These are phyloP conservation scores for Gonocerus acuteangulatus DNA, from an alignment of 2,888 invertebrate genomes.

Conservation along the genomic window DNA sequence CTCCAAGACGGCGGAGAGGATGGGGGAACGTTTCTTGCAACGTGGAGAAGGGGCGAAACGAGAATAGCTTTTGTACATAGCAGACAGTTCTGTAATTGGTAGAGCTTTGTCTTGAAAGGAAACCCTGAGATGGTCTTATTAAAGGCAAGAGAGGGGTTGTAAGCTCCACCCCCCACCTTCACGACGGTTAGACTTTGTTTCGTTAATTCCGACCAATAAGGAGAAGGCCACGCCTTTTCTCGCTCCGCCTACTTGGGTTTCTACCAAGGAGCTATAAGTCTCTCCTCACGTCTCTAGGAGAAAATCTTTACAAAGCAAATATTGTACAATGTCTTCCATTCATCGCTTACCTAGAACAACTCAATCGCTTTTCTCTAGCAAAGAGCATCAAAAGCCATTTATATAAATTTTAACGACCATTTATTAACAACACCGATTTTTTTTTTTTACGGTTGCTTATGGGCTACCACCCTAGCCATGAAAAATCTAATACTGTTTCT, in stretches of 20 bases:
- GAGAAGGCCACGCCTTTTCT: constrained; percentile 25
- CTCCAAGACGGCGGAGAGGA: background rate
- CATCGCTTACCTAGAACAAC: too few species aligned
- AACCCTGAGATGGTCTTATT: constrained; percentile 11
- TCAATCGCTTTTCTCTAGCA: too few species aligned
- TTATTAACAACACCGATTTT: too few species aligned
- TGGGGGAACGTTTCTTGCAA: background rate
- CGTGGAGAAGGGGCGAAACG: background rate
- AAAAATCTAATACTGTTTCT: too few species aligned
- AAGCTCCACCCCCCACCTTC: constrained; percentile 9
- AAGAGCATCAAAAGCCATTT: too few species aligned
- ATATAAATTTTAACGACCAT: too few species aligned
- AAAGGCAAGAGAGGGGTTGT: constrained; percentile 4
- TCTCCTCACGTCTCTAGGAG: too few species aligned
- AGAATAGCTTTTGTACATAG: constrained; percentile 12
- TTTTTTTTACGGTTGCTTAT: too few species aligned
- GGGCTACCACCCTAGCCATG: too few species aligned
- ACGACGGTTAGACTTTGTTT: constrained; percentile 11
- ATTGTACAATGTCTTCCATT: too few species aligned
- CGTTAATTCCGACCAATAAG: constrained; percentile 25
- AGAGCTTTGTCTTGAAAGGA: constrained; percentile 27
- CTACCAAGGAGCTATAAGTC: too few species aligned
- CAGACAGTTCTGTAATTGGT: constrained; percentile 25
- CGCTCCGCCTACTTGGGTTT: constrained; percentile 13
- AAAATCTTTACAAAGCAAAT: too few species aligned